Conservation (phyloP, 2,797 vertebrate genomes). For the Intellagama lesueurii region DNA sequence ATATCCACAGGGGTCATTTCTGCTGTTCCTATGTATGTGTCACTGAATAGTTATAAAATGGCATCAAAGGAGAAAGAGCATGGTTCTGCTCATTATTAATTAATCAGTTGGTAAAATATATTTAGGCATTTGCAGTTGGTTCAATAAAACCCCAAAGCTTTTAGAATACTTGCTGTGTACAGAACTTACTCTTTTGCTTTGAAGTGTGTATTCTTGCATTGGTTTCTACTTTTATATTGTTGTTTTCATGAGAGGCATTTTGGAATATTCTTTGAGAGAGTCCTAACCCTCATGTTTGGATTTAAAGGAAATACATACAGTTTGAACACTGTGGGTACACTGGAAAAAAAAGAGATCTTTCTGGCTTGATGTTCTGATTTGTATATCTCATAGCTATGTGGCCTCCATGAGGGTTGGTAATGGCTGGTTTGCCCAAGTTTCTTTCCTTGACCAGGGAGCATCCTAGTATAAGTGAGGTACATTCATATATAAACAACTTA, state of each 20-base stretch:
- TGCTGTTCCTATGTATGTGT: slow-evolving; percentile 48
- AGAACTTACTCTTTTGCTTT: not conserved
- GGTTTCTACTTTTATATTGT: not conserved
- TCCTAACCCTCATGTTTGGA: not conserved
- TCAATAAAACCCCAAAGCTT: not conserved
- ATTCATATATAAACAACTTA: no score
- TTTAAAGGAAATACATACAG: not conserved
- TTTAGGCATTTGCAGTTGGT: not conserved
- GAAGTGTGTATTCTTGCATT: not conserved
- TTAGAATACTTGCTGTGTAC: not conserved
- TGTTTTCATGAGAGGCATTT: not conserved
- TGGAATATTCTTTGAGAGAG: not conserved
- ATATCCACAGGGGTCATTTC: slow-evolving; percentile 51
- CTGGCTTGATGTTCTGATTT: no score
- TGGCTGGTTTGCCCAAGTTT: no score
- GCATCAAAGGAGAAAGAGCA: slow-evolving; percentile 38
- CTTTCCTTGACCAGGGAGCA: no score
- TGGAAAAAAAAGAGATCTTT: not conserved
- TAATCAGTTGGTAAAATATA: not conserved
- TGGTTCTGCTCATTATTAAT: slow-evolving; percentile 6
- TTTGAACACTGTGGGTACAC: not conserved
- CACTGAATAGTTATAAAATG: slow-evolving; percentile 26
- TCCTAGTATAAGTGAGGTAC: not conserved
- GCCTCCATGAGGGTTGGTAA: no score
- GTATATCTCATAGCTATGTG: no score